These are phyloP conservation scores for Arenaria interpres DNA, from an alignment of 2,113 vertebrate species.

Conservation along the genomic window DNA sequence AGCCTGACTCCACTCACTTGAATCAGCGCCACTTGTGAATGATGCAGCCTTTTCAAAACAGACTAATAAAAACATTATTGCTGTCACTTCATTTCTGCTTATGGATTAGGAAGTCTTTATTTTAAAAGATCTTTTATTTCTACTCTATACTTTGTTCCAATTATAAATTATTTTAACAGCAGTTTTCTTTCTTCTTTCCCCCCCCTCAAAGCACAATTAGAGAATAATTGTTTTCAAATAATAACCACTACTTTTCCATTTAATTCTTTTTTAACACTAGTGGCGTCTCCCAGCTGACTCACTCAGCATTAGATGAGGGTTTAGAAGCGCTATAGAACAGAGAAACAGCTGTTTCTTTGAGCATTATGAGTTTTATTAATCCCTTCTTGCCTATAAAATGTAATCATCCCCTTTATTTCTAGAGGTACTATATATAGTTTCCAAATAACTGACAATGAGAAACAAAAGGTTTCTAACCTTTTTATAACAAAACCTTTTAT, in stretches of 20 bases:
- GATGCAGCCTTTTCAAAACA: not conserved
- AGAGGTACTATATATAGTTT: conserved; percentile 63
- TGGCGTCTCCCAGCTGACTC: conserved; percentile 69
- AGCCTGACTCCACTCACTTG: not conserved
- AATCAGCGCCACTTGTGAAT: not conserved
- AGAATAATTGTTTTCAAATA: conserved; percentile 73
- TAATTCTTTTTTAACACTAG: conserved; percentile 61
- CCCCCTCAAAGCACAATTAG: conserved; percentile 64
- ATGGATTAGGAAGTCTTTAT: conserved; percentile 46
- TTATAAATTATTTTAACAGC: conserved; percentile 68
- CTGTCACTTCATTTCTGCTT: conserved; percentile 35
- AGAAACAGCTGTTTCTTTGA: conserved; percentile 77
- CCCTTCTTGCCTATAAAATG: conserved; percentile 72
- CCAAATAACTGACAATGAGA: conserved; percentile 71
- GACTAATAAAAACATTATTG: conserved; percentile 25
- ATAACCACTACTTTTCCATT: conserved; percentile 61
- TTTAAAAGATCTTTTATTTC: conserved; percentile 37
- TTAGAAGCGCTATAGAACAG: conserved; percentile 52
- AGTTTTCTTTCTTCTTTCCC: conserved; percentile 6
- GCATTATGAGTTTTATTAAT: conserved; percentile 70
- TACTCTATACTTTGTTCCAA: conserved; percentile 50
- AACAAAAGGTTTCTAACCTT: conserved; percentile 65
- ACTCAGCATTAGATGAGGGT: conserved; percentile 53
- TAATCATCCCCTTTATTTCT: conserved; percentile 78
- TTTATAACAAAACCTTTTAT: conserved; percentile 39